Base-by-base conservation (phyloP, 1,140 invertebrate genomes). In the Chrysomallon squamiferum region DNA sequence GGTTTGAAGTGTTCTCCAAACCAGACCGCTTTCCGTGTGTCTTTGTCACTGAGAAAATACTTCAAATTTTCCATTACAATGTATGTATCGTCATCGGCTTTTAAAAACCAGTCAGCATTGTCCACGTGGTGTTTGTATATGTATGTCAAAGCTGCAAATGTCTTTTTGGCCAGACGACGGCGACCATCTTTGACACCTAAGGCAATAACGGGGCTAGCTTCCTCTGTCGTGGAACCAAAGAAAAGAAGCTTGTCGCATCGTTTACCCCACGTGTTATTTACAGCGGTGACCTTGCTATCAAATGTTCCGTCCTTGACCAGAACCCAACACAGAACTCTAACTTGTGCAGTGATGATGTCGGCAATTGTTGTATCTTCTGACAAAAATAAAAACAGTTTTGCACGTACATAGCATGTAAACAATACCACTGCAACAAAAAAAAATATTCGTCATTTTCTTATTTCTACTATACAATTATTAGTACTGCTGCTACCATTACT, bases 221-320 rank as follows among this genome's bases (percentile, higher is more conserved):
- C 76, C 41, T 62, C 63, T 2, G 71, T 59, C 6, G 35, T 38
- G 35, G 35, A 38, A 33, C 78, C 68, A 33, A 77, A 63, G 73
- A 96, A 97, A 0, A 97, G 77, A 3, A 96, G 80, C 30, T 91
- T 91, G 80, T 97, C 96, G 80, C 96, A 98, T 22, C 96, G 86
- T 78, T 91, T 91, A 0, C 94, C 95, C 96, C 96, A 99, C 0
- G 96, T 98, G 2, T 92, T 91, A 83, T 96, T 95, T 0, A 98
- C 93, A 73, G 96, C 94, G n/a, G 88, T 89, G 0, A 95, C 95
- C 83, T 95, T 95, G 66, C 89, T 92, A 75, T 94, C 87, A 78
- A 97, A 94, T 79, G 95, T 96, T 33, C 87, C 88, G 3, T 95
- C 95, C 68, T 90, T 90, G 0, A 95, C 98, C 91, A 98, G 93